These are phyloP conservation scores for Nysson spinosus DNA, from an alignment of 2,888 invertebrate genomes.

Conservation along the genomic window DNA sequence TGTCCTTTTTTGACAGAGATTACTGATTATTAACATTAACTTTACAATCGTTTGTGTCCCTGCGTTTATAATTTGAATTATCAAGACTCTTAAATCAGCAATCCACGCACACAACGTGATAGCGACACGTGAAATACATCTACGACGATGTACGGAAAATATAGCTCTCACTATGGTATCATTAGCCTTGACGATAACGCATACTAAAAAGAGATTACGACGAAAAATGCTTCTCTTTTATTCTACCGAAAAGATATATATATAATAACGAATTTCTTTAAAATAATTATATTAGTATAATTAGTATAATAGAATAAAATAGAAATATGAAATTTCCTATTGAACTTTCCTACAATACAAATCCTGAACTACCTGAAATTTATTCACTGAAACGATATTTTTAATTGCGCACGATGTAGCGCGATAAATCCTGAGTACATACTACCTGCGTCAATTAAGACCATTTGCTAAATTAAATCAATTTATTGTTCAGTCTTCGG, in stretches of 20 bases:
- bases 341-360: slow-evolving; percentile 15
- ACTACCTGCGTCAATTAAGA: slow-evolving; percentile 17
- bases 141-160: slow-evolving; percentile 38
- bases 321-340: slow-evolving; percentile 21
- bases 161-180: slow-evolving; percentile 16
- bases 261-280: slow-evolving; percentile 15
- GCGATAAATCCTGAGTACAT: no score
- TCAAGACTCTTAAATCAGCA: slow-evolving; percentile 13
- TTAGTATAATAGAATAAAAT: no score
- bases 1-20: slow-evolving; percentile 58
- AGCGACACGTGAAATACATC: slow-evolving; percentile 9
- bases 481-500: slow-evolving; percentile 67
- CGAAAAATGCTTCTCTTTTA: slow-evolving; percentile 23
- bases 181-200: slow-evolving; percentile 25
- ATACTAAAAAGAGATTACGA: slow-evolving; percentile 37
- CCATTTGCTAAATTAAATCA: slow-evolving; percentile 50
- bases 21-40: slow-evolving; percentile 54
- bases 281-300: slow-evolving; percentile 17
- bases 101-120: slow-evolving; percentile 13
- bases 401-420: background rate
- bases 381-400: slow-evolving; percentile 8
- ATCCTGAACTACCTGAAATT: slow-evolving; percentile 10
- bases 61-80: slow-evolving; percentile 38
- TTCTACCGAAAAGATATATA: slow-evolving; percentile 15
- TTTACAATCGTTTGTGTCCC: slow-evolving; percentile 59